A percentile compares a stretch with the other conserved stretches of the same genome.
These are phyloP conservation scores for Campoplex capitator DNA, from an alignment of 2,888 invertebrate species.

Conservation along the genomic window DNA sequence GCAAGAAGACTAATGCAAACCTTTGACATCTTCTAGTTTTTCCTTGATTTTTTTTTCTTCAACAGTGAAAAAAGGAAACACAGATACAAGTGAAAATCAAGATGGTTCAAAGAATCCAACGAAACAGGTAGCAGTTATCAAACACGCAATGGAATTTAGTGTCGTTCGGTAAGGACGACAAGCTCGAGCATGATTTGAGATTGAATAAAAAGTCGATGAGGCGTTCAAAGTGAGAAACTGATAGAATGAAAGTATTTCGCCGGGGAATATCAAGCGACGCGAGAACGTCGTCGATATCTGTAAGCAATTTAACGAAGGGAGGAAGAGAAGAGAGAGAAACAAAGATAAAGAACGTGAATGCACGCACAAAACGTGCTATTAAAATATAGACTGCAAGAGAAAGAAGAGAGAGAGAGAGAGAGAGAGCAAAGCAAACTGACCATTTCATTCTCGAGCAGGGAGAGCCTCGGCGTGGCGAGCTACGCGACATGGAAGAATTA, in stretches of 20 bases:
- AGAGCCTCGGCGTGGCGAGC: conserved; percentile 62
- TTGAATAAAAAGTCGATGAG: neutral
- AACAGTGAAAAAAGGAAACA: neutral
- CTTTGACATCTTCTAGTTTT: conserved; percentile 10
- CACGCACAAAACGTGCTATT: conserved; percentile 79
- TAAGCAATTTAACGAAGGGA: conserved; percentile 46
- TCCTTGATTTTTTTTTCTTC: neutral
- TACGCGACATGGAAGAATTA: conserved; percentile 80
- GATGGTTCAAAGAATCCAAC: neutral
- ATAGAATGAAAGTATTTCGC: neutral
- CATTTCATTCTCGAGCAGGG: conserved; percentile 77
- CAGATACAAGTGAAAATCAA: neutral
- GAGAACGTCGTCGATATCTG: conserved; percentile 39
- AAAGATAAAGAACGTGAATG: conserved; percentile 75
- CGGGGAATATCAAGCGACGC: conserved; percentile 31
- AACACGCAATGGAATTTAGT: neutral
- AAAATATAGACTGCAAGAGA: conserved; percentile 75
- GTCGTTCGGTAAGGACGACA: neutral
- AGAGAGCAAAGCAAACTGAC: conserved; percentile 72
- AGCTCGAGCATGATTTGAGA: neutral
- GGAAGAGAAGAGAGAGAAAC: conserved; percentile 71
- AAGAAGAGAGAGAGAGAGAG: neutral
- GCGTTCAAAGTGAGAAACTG: conserved; percentile 9
- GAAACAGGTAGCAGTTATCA: neutral
- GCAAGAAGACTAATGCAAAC: neutral